These are phyloP conservation scores for Plemyria rubiginata DNA, from an alignment of 2,888 invertebrate genomes.

Conservation along the genomic window DNA sequence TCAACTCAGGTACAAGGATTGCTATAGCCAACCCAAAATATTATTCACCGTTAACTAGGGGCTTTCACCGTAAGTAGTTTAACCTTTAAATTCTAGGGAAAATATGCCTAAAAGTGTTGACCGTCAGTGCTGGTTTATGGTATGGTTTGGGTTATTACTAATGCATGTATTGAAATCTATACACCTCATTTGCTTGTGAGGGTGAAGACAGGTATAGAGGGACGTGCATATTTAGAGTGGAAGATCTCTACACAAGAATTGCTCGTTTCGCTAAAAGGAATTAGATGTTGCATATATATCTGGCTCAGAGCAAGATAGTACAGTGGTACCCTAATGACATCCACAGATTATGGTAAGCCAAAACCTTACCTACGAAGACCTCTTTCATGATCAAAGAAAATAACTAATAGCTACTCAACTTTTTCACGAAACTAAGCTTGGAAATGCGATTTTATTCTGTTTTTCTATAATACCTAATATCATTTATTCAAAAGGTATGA, in stretches of 20 bases:
- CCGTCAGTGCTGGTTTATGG: no score
- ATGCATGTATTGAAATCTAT: no score
- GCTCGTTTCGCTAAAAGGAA: no score
- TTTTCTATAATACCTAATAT: conserved; percentile 2
- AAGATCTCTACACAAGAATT: no score
- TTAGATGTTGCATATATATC: no score
- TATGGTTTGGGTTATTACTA: no score
- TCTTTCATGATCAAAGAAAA: conserved; percentile 23
- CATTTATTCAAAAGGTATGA: conserved; percentile 2
- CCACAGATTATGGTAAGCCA: not conserved
- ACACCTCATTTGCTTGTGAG: no score
- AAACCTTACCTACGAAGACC: conserved; percentile 8
- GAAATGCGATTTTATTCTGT: conserved; percentile 11
- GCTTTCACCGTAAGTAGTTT: conserved; percentile 9
- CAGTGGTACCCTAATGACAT: not conserved
- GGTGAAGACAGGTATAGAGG: no score
- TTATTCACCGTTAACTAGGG: conserved; percentile 9
- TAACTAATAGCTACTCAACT: conserved; percentile 7
- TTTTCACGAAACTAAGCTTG: conserved; percentile 5
- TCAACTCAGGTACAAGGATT: no score
- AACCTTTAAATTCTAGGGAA: not conserved
- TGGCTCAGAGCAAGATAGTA: no score
- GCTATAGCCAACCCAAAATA: no score
- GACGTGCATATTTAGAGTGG: no score
- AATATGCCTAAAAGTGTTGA: not conserved